Base-by-base conservation (phyloP, 2,888 invertebrate species). In the Polydrusus tereticollis region DNA sequence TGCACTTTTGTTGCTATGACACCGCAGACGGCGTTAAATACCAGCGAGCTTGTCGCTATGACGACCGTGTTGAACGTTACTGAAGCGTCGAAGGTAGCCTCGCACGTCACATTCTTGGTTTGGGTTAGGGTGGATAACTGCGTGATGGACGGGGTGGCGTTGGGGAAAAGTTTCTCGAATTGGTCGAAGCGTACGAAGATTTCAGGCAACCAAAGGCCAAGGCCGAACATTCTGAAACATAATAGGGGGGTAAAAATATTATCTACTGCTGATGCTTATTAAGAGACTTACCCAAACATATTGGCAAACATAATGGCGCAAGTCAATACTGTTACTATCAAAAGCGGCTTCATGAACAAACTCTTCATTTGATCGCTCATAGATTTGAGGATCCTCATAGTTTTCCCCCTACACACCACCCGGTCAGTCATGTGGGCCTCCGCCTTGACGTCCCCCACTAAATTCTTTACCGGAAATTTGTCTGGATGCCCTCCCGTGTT, bases 131-230 rank as follows among this genome's bases (percentile, higher is more conserved):
- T 62, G 5, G 55, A 81, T 83, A 87, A 79, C 72, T 88, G 86
- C 68, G 88, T 86, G 0, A 88, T 83, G 18, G 87, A 87, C 0
- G 87, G 85, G 0, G 87, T 83, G 3, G 83, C 85, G 72, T 88
- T 88, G 77, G 89, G 82, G 80, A 87, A 77, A 75, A 86, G 58
- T 80, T 83, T 77, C 75, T 86, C 79, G 77, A 83, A 81, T 74
- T 83, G 78, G 79, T 87, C 81, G 80, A 88, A 86, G 68, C 93
- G 88, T 47, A 89, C 89, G 70, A 94, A 91, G 7, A 94, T 85
- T 81, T 93, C 93, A 2, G 94, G 94, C 55, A 94, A 88, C 94
- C 94, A 94, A 77, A 94, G 85, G 69, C 91, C 91, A 0, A 92
- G 83, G 1, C 92, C 92, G 69, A 91, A 92, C 26, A 90, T 90